Evolutionary conservation across 2,797 vertebrate genomes (phyloP).

Genomic region (Molossus alvarezi): DNA sequence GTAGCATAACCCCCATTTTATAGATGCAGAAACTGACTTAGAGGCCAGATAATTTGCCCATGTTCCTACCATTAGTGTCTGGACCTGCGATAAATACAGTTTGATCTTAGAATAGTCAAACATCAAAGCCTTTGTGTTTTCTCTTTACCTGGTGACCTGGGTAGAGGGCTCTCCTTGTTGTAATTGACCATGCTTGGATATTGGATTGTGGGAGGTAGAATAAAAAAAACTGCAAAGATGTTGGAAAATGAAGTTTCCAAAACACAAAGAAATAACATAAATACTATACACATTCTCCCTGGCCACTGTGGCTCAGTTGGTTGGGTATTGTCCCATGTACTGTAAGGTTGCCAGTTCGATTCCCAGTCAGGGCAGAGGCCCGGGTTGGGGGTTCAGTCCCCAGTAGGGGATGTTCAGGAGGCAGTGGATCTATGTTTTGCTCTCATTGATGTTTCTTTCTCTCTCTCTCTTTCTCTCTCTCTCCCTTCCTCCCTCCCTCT

Average conservation of each 20-base stretch:
- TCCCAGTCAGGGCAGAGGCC: background rate
- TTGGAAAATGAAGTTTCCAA: background rate
- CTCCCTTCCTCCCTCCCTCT: background rate
- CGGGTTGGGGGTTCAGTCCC: background rate
- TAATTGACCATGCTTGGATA: background rate
- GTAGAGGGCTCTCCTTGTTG: background rate
- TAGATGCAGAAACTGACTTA: conserved; percentile 32
- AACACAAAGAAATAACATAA: conserved; percentile 52
- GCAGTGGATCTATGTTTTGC: background rate
- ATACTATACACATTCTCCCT: background rate
- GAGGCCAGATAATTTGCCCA: conserved; percentile 17
- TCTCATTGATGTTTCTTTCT: background rate
- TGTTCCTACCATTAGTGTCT: background rate
- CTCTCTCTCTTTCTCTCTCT: background rate
- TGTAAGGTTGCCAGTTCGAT: background rate
- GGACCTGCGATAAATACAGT: background rate
- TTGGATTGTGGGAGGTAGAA: background rate
- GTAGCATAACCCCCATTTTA: background rate
- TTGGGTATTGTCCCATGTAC: background rate
- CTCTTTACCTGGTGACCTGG: background rate
- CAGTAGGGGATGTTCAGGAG: background rate
- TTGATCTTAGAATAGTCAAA: conserved; percentile 17
- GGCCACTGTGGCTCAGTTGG: background rate
- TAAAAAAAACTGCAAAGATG: background rate
- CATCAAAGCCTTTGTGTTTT: background rate